These are phyloP conservation scores for Aporophyla nigra DNA, from an alignment of 2,888 invertebrate genomes.

Conservation along the genomic window DNA sequence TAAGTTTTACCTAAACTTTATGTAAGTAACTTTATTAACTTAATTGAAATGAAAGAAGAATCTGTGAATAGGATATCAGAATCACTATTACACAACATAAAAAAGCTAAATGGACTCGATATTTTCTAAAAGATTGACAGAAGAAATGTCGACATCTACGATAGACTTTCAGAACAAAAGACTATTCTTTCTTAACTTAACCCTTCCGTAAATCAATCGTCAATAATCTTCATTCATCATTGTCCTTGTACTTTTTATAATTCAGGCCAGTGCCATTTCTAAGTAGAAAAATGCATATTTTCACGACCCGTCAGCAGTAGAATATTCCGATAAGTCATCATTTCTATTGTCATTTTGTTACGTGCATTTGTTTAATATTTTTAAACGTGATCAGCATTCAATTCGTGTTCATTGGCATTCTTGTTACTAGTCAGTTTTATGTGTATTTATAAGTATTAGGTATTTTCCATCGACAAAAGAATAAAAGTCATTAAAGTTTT, in stretches of 20 bases:
- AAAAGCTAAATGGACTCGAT: too few relatives aligned
- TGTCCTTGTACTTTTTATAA: background rate
- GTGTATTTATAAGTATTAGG: background rate
- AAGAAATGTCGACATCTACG: too few relatives aligned
- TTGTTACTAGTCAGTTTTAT: background rate
- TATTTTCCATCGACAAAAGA: background rate
- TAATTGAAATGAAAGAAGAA: too few relatives aligned
- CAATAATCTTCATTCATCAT: background rate
- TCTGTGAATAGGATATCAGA: too few relatives aligned
- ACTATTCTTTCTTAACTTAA: background rate
- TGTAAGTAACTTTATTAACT: too few relatives aligned
- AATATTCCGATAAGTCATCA: slow-evolving; percentile 34
- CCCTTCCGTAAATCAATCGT: background rate
- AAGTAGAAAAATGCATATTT: slow-evolving; percentile 14
- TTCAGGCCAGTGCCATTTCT: slow-evolving; percentile 14
- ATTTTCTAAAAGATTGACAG: too few relatives aligned
- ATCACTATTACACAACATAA: too few relatives aligned
- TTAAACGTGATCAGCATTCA: slow-evolving; percentile 46
- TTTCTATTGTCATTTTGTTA: slow-evolving; percentile 43
- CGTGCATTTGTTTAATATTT: slow-evolving; percentile 38
- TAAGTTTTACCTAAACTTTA: background rate
- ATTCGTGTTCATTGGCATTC: slow-evolving; percentile 11
- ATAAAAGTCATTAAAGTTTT: background rate
- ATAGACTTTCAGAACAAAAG: background rate
- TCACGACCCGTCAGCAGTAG: slow-evolving; percentile 35